phyloP scores from a whole-genome alignment of 2,888 invertebrate genomes.

The Platypus cylindrus region DNA sequence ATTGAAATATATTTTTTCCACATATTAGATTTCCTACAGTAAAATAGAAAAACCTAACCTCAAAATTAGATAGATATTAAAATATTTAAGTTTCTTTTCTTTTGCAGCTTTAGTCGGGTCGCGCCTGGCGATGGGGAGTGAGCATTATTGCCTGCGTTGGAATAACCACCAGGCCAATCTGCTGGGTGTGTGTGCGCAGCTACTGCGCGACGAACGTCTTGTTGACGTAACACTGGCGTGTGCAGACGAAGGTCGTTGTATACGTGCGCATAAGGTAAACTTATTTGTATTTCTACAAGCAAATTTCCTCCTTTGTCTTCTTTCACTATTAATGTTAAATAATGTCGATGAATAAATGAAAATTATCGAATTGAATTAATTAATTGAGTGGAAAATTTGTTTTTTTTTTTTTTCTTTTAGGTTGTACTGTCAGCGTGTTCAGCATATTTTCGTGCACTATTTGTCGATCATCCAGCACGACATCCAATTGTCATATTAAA shows the following conservation, averaged over 20 bases:
- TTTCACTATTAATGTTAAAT: no score
- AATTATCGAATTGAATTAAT: neutral
- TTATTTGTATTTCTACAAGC: neutral
- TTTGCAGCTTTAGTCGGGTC: constrained; percentile 14
- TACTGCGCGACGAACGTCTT: constrained; percentile 89
- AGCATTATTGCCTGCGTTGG: constrained; percentile 98
- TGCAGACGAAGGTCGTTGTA: constrained; percentile 80
- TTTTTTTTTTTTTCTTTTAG: constrained; percentile 7
- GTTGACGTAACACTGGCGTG: constrained; percentile 95
- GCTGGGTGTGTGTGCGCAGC: constrained; percentile 93
- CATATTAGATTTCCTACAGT: no score
- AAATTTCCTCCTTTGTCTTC: no score
- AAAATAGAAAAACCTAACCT: no score
- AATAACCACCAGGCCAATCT: constrained; percentile 98
- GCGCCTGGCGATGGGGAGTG: constrained; percentile 66
- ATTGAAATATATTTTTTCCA: no score
- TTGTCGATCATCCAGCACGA: constrained; percentile 78
- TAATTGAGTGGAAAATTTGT: constrained; percentile 2
- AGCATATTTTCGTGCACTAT: constrained; percentile 87
- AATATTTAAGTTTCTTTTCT: neutral
- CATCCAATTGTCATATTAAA: constrained; percentile 91
- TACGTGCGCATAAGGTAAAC: constrained; percentile 71
- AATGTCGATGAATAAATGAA: no score
- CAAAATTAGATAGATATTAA: no score
- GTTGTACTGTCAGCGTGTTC: constrained; percentile 92